Evolutionary conservation across 1,140 invertebrate genomes (phyloP), one percentile per base, ranked within the genome.

Genomic region (Halotydeus destructor): DNA sequence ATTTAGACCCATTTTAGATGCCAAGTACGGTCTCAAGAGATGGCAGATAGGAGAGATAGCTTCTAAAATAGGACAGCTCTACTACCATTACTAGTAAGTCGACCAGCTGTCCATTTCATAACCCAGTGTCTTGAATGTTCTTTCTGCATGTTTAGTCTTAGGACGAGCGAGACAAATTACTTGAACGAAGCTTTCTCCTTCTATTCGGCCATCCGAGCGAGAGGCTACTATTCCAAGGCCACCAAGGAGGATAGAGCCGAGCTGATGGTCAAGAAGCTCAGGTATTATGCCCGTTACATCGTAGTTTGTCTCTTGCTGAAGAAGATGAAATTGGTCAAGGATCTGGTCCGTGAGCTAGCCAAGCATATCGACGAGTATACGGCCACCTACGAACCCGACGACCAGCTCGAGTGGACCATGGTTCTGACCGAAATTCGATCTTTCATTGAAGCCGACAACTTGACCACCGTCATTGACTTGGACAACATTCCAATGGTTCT

Each of bases 31-130:
- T 16, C 63, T 97, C 48, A 96, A 96, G 55, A 64, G 89, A 49
- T 97, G 88, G 88, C 89, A 97, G 65, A 96, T 97, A 53, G 89
- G 89, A 37, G 89, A 97, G 66, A 91, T 97, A 47, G 89, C 89
- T 11, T 93, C 85, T 9, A 96, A 96, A 69, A 97, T 96, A 60
- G 89, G 88, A 47, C 89, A 97, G 63, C 73, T 97, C 16, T 96
- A 96, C 64, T 97, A 96, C 59, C 88, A 96, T 63, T 97, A 94
- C 62, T 97, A 97, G 80, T 85, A 67, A 76, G 78, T 71, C 25
- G 14, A 6, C 4, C n/a, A n/a, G 18, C 5, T 5, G 25, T 8
- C 5, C 22, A 41, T 8, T 14, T 37, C 27, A 9, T 39, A 12
- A 9, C 18, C 18, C 21, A n/a, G 8, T 23, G 11, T 39, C 9